phyloP scores from a whole-genome alignment of 2,888 invertebrate genomes.

The Gisinianus flammeolus region DNA sequence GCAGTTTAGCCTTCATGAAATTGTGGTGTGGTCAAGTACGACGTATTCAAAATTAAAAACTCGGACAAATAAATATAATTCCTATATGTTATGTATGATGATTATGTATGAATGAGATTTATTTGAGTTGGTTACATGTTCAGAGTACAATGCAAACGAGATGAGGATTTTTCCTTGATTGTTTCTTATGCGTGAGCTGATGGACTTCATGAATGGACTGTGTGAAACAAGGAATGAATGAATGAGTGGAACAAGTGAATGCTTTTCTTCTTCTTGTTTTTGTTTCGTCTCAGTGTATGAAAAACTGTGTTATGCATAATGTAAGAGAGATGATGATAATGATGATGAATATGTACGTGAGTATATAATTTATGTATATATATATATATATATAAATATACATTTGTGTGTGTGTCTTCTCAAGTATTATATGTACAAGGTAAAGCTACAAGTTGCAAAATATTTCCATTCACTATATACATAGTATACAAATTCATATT shows the following conservation, averaged over 20 bases:
- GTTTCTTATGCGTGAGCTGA: conserved; percentile 28
- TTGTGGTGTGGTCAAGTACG: not conserved
- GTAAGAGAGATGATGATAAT: not conserved
- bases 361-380: not conserved
- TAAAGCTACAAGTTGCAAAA: not conserved
- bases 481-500: no score
- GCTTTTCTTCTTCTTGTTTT: conserved; percentile 2
- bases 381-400: not conserved
- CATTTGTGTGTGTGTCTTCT: not conserved
- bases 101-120: not conserved
- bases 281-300: not conserved
- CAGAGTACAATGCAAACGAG: not conserved
- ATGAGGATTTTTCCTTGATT: conserved; percentile 25
- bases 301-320: not conserved
- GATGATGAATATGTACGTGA: not conserved
- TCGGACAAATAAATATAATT: not conserved
- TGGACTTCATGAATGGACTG: conserved; percentile 16
- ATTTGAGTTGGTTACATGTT: not conserved
- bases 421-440: not conserved
- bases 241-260: conserved; percentile 23
- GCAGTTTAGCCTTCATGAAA: no score
- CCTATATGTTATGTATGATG: not conserved
- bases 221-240: conserved; percentile 20
- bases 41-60: not conserved
- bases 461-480: not conserved